Evolutionary conservation across 1,140 invertebrate genomes (phyloP).

Genomic region (Hypsibius dujardini): DNA sequence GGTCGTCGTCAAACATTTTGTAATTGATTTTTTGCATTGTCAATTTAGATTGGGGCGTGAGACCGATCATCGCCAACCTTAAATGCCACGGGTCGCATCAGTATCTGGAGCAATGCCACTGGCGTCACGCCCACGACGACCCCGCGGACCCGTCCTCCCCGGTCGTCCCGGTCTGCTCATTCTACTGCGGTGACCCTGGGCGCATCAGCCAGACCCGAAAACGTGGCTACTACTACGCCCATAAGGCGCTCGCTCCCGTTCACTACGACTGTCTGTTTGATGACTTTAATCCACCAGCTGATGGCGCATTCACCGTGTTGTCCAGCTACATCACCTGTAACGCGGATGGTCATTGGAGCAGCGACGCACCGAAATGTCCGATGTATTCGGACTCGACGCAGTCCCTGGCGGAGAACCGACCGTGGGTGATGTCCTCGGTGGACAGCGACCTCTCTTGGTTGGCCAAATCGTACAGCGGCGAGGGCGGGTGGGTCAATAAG

Average conservation of each 20-base stretch:
- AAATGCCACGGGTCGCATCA: background rate
- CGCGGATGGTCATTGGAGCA: background rate
- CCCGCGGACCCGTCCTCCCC: background rate
- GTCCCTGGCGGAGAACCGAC: background rate
- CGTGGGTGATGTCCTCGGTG: background rate
- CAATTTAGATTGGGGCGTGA: background rate
- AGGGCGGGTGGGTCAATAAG: background rate
- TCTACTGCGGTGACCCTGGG: conserved; percentile 1
- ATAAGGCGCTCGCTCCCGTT: background rate
- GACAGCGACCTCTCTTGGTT: background rate
- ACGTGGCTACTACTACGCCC: no score
- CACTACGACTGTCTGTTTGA: background rate
- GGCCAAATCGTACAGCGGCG: background rate
- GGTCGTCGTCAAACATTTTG: background rate
- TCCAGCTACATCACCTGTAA: background rate
- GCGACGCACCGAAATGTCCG: background rate
- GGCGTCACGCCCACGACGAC: background rate
- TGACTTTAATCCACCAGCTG: background rate
- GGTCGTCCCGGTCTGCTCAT: background rate
- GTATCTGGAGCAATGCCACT: background rate
- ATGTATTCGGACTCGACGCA: background rate
- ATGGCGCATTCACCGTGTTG: background rate
- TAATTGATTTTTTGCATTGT: background rate
- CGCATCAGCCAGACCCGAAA: background rate
- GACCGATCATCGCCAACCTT: background rate